Evolutionary conservation across 2,888 invertebrate genomes (phyloP).

Genomic region (Conus canariensis): DNA sequence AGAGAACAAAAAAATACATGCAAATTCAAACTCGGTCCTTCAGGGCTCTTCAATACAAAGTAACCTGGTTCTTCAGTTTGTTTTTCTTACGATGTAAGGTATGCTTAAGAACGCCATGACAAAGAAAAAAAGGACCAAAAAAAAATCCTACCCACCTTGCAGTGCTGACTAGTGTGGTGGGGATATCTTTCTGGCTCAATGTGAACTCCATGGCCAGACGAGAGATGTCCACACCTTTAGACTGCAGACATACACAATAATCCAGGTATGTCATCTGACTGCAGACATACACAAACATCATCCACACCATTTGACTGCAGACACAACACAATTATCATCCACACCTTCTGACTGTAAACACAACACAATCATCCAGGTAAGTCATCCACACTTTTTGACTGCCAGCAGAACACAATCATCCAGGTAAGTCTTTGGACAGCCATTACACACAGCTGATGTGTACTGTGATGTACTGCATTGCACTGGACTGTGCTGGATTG

Average conservation of each 20-base stretch:
- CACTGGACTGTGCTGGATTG: too few relatives aligned
- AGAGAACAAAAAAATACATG: too few relatives aligned
- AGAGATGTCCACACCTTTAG: constrained; percentile 71
- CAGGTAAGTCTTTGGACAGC: too few relatives aligned
- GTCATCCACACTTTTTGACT: background rate
- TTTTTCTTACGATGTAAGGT: too few relatives aligned
- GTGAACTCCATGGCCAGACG: constrained; percentile 73
- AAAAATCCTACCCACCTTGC: constrained; percentile 80
- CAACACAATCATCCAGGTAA: background rate
- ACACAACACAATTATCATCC: background rate
- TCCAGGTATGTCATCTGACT: background rate
- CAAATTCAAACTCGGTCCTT: too few relatives aligned
- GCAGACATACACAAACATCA: background rate
- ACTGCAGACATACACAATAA: constrained; percentile 56
- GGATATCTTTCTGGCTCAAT: constrained; percentile 81
- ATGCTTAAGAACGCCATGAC: too few relatives aligned
- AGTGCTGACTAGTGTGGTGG: constrained; percentile 89
- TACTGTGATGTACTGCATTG: too few relatives aligned
- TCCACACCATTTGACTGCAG: background rate
- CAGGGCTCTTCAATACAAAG: too few relatives aligned
- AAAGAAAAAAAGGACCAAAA: too few relatives aligned
- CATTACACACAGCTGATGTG: too few relatives aligned
- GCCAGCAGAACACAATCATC: background rate
- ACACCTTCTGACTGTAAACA: background rate
- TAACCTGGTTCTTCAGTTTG: too few relatives aligned